Conservation (phyloP, 2,888 invertebrate species). For the Eremobia ochroleuca region DNA sequence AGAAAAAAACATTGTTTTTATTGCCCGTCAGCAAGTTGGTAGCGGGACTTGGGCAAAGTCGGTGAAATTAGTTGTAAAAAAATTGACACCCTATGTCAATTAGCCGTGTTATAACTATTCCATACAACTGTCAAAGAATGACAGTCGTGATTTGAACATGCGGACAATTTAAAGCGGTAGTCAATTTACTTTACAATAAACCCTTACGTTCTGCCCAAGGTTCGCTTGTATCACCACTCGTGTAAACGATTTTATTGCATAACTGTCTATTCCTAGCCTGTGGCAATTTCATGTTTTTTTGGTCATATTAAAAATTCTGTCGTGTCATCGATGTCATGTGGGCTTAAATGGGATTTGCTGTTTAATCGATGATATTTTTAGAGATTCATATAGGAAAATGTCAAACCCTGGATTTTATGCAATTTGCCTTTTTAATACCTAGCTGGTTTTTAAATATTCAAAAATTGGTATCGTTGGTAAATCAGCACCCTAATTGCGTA, state of each 20-base stretch:
- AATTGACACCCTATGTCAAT: background rate
- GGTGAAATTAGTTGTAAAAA: background rate
- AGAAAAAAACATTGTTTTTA: background rate
- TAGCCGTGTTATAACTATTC: background rate
- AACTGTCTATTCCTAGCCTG: background rate
- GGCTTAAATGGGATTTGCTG: slow-evolving; percentile 63
- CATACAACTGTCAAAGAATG: background rate
- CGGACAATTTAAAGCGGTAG: background rate
- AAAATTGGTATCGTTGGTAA: background rate
- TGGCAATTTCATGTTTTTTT: slow-evolving; percentile 20
- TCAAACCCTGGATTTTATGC: slow-evolving; percentile 6
- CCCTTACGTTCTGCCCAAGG: too few species aligned
- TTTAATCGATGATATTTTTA: slow-evolving; percentile 61
- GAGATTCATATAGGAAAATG: slow-evolving; percentile 9
- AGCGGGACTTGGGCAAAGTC: background rate
- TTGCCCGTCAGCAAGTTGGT: background rate
- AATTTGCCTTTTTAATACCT: slow-evolving; percentile 16
- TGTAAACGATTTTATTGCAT: background rate
- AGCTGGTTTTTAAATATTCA: background rate
- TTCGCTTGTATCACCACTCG: background rate
- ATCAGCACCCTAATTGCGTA: too few species aligned
- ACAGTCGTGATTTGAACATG: background rate
- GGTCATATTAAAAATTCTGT: slow-evolving; percentile 62
- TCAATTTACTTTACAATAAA: background rate
- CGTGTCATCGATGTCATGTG: slow-evolving; percentile 66